A percentile compares a stretch with the other conserved stretches of the same genome.
These are phyloP conservation scores for Trilocha varians DNA, from an alignment of 2,888 invertebrate species.

Conservation along the genomic window DNA sequence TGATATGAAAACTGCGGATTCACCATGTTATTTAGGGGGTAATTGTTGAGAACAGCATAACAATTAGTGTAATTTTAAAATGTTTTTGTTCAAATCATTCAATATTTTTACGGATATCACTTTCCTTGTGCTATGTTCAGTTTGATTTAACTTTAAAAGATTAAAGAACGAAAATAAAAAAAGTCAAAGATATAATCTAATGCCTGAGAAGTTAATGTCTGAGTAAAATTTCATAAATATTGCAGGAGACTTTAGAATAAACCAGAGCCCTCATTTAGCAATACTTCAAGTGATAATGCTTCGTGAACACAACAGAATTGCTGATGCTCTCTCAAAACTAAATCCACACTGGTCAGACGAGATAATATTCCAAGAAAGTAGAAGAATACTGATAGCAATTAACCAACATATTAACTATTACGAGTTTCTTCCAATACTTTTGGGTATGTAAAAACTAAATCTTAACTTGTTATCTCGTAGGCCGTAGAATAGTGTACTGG, in stretches of 20 bases:
- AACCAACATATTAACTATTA: slow-evolving; percentile 8
- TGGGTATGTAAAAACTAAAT: slow-evolving; percentile 7
- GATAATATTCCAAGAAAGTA: slow-evolving; percentile 9
- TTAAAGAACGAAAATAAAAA: too few species aligned
- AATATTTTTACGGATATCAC: too few species aligned
- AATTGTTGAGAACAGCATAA: neutral
- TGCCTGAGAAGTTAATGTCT: too few species aligned
- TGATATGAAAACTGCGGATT: slow-evolving; percentile 44
- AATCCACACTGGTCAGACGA: slow-evolving; percentile 10
- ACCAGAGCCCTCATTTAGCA: slow-evolving; percentile 8
- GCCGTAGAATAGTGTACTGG: too few species aligned
- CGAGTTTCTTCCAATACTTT: slow-evolving; percentile 6
- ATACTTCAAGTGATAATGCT: slow-evolving; percentile 8
- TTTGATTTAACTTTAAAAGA: too few species aligned
- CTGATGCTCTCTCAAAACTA: neutral
- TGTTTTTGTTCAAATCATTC: too few species aligned
- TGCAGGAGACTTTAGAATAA: slow-evolving; percentile 11
- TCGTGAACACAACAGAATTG: slow-evolving; percentile 11
- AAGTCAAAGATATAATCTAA: too few species aligned
- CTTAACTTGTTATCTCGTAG: neutral
- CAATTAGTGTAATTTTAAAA: neutral
- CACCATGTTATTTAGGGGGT: slow-evolving; percentile 11
- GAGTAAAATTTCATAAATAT: neutral
- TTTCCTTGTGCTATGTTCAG: too few species aligned
- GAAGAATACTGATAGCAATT: slow-evolving; percentile 10